Evolutionary conservation across 2,113 vertebrate species (phyloP).

Genomic region (Catagonus wagneri): DNA sequence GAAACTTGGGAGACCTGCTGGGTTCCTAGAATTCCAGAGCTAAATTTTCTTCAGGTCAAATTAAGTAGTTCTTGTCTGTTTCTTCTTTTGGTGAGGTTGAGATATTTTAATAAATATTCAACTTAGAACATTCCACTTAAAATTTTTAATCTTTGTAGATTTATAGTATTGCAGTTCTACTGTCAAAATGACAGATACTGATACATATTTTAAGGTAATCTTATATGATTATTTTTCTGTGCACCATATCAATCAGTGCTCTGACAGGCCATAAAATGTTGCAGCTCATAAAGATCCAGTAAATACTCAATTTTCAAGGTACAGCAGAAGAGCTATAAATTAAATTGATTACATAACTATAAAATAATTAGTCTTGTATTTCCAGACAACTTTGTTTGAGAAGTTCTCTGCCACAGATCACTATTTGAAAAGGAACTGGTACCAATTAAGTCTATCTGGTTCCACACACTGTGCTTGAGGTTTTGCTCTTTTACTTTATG

Average conservation of each 20-base stretch:
- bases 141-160: slow-evolving; percentile 78
- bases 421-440: neutral
- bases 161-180: slow-evolving; percentile 68
- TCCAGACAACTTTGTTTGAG: slow-evolving; percentile 57
- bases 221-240: slow-evolving; percentile 77
- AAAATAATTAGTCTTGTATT: slow-evolving; percentile 73
- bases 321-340: slow-evolving; percentile 71
- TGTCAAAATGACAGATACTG: slow-evolving; percentile 80
- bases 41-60: slow-evolving; percentile 40
- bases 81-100: slow-evolving; percentile 39
- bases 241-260: slow-evolving; percentile 69
- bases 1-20: neutral
- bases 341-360: slow-evolving; percentile 67
- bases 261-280: slow-evolving; percentile 77
- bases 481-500: neutral
- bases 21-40: neutral
- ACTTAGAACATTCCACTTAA: slow-evolving; percentile 66
- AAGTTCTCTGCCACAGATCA: slow-evolving; percentile 24
- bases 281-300: slow-evolving; percentile 73
- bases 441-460: neutral
- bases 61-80: slow-evolving; percentile 40
- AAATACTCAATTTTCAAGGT: slow-evolving; percentile 77
- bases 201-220: slow-evolving; percentile 77
- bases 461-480: neutral
- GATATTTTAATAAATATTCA: slow-evolving; percentile 73